These are phyloP conservation scores for Octodonta nipae DNA, from an alignment of 2,888 invertebrate species.

Conservation along the genomic window DNA sequence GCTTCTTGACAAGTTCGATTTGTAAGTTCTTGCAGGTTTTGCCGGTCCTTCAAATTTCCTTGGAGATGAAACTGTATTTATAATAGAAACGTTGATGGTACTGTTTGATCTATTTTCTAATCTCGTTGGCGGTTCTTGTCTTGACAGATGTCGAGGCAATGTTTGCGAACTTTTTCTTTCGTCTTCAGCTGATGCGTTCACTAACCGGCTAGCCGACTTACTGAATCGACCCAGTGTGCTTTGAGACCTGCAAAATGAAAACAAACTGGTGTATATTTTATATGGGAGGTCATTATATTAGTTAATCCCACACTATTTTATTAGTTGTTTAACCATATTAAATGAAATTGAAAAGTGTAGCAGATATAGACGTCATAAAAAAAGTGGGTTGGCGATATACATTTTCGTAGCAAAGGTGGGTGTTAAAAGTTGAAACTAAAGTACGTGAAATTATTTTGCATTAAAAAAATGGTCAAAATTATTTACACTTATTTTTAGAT, in stretches of 20 bases:
- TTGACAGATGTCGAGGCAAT: slow-evolving; percentile 47
- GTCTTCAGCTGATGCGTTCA: slow-evolving; percentile 39
- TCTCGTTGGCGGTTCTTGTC: slow-evolving; percentile 28
- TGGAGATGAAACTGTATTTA: slow-evolving; percentile 37
- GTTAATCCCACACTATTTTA: too few relatives aligned
- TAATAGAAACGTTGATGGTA: slow-evolving; percentile 54
- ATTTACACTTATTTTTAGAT: too few relatives aligned
- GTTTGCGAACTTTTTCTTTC: slow-evolving; percentile 58
- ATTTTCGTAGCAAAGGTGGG: too few relatives aligned
- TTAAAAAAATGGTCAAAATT: too few relatives aligned
- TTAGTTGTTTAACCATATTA: too few relatives aligned
- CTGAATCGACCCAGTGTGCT: slow-evolving; percentile 70
- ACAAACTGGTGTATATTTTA: too few relatives aligned
- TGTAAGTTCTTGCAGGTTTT: slow-evolving; percentile 68
- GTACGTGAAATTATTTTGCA: too few relatives aligned
- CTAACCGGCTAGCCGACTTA: slow-evolving; percentile 63
- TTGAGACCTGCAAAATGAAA: slow-evolving; percentile 49
- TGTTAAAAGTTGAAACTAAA: too few relatives aligned
- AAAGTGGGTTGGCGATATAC: too few relatives aligned
- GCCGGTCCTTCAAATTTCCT: slow-evolving; percentile 44
- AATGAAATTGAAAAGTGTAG: too few relatives aligned
- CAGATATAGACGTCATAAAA: too few relatives aligned
- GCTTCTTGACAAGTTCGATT: slow-evolving; percentile 59
- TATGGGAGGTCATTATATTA: too few relatives aligned
- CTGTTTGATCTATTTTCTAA: slow-evolving; percentile 45